Conservation (phyloP, 2,113 vertebrate species). For the Platysternon megacephalum region DNA sequence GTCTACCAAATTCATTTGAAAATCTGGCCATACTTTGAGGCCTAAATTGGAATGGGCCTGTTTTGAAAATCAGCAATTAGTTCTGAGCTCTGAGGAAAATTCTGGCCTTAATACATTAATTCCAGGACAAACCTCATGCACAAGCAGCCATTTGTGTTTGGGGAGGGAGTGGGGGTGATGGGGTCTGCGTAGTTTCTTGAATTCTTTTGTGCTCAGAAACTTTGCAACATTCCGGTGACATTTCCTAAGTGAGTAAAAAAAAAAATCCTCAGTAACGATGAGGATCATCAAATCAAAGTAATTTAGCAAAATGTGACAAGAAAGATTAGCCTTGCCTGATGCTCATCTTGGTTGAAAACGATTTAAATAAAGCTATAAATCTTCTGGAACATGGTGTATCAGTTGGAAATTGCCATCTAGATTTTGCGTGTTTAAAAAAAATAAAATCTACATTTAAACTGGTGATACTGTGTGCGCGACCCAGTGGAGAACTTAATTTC, state of each 20-base stretch:
- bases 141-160: background rate
- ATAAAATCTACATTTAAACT: constrained; percentile 46
- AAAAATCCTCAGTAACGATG: constrained; percentile 59
- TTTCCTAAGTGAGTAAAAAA: constrained; percentile 60
- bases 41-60: background rate
- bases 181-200: constrained; percentile 5
- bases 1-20: background rate
- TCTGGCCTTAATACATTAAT: background rate
- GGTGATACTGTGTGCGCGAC: constrained; percentile 28
- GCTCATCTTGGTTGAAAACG: constrained; percentile 77
- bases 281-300: constrained; percentile 76
- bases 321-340: constrained; percentile 76
- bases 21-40: background rate
- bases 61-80: background rate
- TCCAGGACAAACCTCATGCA: background rate
- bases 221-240: constrained; percentile 54
- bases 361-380: constrained; percentile 79
- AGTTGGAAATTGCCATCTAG: constrained; percentile 56
- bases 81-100: accelerated
- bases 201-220: constrained; percentile 29
- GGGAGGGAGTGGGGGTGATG: background rate
- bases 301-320: constrained; percentile 78
- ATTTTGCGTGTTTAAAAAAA: background rate
- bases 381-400: constrained; percentile 70
- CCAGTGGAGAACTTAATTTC: background rate